These are phyloP conservation scores for Grus americana DNA, from an alignment of 2,113 vertebrate species.

Conservation along the genomic window DNA sequence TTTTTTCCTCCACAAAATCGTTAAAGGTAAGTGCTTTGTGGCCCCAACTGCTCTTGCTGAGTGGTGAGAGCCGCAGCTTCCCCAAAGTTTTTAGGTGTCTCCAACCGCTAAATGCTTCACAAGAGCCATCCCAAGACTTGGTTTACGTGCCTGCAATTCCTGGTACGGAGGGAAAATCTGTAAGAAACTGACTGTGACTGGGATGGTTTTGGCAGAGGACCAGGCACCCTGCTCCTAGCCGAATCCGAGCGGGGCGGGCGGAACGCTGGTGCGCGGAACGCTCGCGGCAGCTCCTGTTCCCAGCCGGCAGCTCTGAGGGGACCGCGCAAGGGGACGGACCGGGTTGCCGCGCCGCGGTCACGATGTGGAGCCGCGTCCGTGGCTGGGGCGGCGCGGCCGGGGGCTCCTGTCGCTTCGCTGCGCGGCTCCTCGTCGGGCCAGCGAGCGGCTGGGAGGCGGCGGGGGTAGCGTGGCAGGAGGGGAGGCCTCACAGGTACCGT, in stretches of 20 bases:
- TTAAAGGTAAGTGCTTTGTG: neutral
- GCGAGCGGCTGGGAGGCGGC: neutral
- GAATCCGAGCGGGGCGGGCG: neutral
- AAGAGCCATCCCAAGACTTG: too few relatives aligned
- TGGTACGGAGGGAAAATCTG: rapidly evolving
- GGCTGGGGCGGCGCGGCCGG: neutral
- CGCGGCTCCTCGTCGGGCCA: neutral
- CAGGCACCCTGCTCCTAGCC: rapidly evolving
- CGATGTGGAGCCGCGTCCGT: neutral
- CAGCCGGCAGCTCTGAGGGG: neutral
- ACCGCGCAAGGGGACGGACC: rapidly evolving
- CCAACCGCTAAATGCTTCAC: too few relatives aligned
- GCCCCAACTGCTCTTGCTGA: neutral
- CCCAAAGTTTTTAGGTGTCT: neutral
- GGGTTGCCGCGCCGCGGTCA: neutral
- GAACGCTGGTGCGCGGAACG: conserved; percentile 16
- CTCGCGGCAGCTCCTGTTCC: neutral
- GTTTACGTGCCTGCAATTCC: rapidly evolving
- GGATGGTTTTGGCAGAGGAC: rapidly evolving
- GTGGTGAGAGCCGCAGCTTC: neutral
- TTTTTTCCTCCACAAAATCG: neutral
- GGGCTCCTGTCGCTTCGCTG: neutral
- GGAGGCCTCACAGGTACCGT: neutral
- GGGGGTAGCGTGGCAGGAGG: neutral
- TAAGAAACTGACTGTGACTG: rapidly evolving